phyloP scores from a whole-genome alignment of 2,888 invertebrate genomes.

The Pseudococcus longispinus region DNA sequence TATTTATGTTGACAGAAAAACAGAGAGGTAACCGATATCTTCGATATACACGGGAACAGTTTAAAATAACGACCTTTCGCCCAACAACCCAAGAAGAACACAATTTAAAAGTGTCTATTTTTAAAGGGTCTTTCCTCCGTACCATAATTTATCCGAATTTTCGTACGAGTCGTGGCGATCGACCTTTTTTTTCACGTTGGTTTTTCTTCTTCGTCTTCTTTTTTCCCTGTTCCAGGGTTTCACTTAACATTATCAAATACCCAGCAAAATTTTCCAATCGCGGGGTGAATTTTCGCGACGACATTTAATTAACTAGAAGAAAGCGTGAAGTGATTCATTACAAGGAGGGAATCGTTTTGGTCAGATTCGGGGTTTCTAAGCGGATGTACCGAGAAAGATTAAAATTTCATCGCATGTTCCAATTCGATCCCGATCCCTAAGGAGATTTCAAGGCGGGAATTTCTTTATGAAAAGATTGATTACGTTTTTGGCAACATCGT shows the following conservation, averaged over 20 bases:
- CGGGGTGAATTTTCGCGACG: not conserved
- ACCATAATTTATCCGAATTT: slow-evolving; percentile 43
- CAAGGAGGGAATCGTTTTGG: not conserved
- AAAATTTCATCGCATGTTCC: not conserved
- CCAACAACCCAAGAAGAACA: slow-evolving; percentile 35
- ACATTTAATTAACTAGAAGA: slow-evolving; percentile 23
- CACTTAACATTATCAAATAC: slow-evolving; percentile 31
- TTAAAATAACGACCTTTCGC: slow-evolving; percentile 42
- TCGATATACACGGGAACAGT: slow-evolving; percentile 35
- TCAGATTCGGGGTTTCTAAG: not conserved
- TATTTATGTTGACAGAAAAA: slow-evolving; percentile 48
- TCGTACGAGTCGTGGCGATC: too few relatives aligned
- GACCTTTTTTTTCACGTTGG: not conserved
- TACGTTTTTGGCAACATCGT: too few relatives aligned
- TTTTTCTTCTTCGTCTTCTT: not conserved
- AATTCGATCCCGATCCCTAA: too few relatives aligned
- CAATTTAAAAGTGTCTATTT: slow-evolving; percentile 46
- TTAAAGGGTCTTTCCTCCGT: slow-evolving; percentile 19
- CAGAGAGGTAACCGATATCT: slow-evolving; percentile 26
- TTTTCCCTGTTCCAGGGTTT: not conserved
- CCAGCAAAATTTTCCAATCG: slow-evolving; percentile 1
- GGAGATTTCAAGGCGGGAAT: not conserved
- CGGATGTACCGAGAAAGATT: not conserved
- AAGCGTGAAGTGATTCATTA: slow-evolving; percentile 23
- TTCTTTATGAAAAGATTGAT: too few relatives aligned